Percentiles rank a stretch among this genome's conserved stretches.
These are phyloP conservation scores for Chiloscyllium punctatum DNA, from an alignment of 2,797 vertebrate genomes.

Conservation along the genomic window DNA sequence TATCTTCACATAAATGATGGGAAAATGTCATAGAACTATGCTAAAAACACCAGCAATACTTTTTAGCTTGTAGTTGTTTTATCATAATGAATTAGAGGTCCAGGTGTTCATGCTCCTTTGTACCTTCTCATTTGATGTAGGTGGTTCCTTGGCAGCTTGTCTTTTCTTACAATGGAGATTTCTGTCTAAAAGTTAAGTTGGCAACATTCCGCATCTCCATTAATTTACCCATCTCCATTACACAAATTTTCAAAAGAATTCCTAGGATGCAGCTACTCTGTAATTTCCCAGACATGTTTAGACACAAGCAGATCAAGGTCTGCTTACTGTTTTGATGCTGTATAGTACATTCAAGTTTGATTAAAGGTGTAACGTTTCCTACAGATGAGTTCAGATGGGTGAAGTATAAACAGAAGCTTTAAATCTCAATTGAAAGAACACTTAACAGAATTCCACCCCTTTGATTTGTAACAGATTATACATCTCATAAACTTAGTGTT, in stretches of 20 bases:
- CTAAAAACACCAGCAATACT: neutral
- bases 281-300: slow-evolving; percentile 45
- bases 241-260: slow-evolving; percentile 42
- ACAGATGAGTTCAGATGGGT: slow-evolving; percentile 60
- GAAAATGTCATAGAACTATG: neutral
- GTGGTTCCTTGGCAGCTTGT: neutral
- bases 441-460: slow-evolving; percentile 60
- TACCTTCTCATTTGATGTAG: neutral
- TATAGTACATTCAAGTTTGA: slow-evolving; percentile 53
- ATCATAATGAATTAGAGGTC: neutral
- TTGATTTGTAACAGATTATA: slow-evolving; percentile 48
- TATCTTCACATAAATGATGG: neutral
- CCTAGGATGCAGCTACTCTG: slow-evolving; percentile 39
- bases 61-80: neutral
- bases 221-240: slow-evolving; percentile 47
- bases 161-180: slow-evolving; percentile 42
- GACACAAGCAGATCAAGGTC: slow-evolving; percentile 52
- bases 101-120: slow-evolving; percentile 24
- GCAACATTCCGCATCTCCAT: slow-evolving; percentile 41
- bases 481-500: neutral
- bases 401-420: slow-evolving; percentile 65
- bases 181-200: slow-evolving; percentile 42
- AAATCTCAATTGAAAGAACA: slow-evolving; percentile 58
- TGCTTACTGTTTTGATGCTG: slow-evolving; percentile 48
- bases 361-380: slow-evolving; percentile 66